Evolutionary conservation across 2,797 vertebrate genomes (phyloP), one percentile per base, ranked within the genome.

Genomic region (Thamnophis elegans): DNA sequence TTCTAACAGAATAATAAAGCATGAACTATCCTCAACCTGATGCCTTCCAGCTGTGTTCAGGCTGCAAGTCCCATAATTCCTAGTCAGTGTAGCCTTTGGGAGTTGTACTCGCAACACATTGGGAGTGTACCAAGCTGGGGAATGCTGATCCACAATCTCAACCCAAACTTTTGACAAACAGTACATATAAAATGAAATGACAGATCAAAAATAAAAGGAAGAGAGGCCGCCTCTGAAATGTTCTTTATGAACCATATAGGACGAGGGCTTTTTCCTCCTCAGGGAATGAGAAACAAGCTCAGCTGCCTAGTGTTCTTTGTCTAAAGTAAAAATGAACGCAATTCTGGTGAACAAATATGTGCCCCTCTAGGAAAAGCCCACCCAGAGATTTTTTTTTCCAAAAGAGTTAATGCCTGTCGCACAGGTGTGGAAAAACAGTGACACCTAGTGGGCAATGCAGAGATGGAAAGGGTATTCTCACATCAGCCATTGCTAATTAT

Each of bases 371-470:
- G 65, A 92, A 90, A 92, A 92, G 13, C 56, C 91, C 65, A 92
- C 55, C 62, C 32, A 60, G 88, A 92, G 88, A 42, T 68, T 47
- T 53, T 82, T 53, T 82, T 92, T 85, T 90, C 87, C 55, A 26
- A n/a, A 91, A 87, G 58, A 85, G 55, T 36, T 13, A 82, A 47
- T 88, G 62, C 87, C 78, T 55, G 88, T 68, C 26, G 4, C 54
- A 85, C 89, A 93, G 89, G 91, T 88, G 89, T 92, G 65, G 93
- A 90, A 93, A 93, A 90, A 93, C 68, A 87, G 85, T 93, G 91
- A 92, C 85, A 93, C 56, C 91, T 92, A 93, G 93, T 90, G 93
- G 91, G 26, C 56, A 36, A 90, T 12, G 10, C 10, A 54, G 22
- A 90, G 93, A 90, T 60, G 85, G 32, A 87, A 93, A 56, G 55